Base-by-base conservation (phyloP, 2,113 vertebrate species). In the Orycteropus afer region DNA sequence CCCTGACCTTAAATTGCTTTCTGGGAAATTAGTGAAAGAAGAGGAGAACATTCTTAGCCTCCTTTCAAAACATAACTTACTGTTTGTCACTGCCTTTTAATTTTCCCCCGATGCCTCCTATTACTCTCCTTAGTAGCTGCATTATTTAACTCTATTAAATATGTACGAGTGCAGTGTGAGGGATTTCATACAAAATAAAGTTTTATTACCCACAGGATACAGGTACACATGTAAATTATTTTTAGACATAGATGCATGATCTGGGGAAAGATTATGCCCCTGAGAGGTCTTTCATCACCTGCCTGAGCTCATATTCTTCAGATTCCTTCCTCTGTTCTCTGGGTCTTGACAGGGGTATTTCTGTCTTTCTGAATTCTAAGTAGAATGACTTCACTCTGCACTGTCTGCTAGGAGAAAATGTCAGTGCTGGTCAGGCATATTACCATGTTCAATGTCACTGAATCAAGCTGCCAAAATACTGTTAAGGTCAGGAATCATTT, bases 131-230 rank as follows among this genome's bases (percentile, higher is more conserved):
- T 94, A 92, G 83, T 87, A 94, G 82, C 92, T 96, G 88, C 88
- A 94, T 96, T 96, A 96, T 96, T 97, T 93, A 97, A 84, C 42
- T 92, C 47, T 51, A 94, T 96, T 85, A 96, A 96, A 92, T 96
- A 97, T 96, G 97, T 90, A 96, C 40, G 57, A 80, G 55, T 83
- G 12, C 23, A 86, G 69, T 83, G 81, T 93, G 53, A 93, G 73
- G 67, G 23, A 93, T 92, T 85, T 59, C 95, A 96, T 81, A 73
- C 32, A 95, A 95, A 96, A 90, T 95, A 93, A 97, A 95, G 81
- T 95, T 96, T 82, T 93, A 96, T 94, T 92, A 96, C 78, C 53
- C 65, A 87, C 45, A n/a, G 55, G 73, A 73, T 89, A 29, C 42
- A 96, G 84, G 47, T 81, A 45, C 51, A 87, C 49, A 51, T 45